Base-by-base conservation (phyloP, 2,113 vertebrate genomes). In the Macroglossus sobrinus region DNA sequence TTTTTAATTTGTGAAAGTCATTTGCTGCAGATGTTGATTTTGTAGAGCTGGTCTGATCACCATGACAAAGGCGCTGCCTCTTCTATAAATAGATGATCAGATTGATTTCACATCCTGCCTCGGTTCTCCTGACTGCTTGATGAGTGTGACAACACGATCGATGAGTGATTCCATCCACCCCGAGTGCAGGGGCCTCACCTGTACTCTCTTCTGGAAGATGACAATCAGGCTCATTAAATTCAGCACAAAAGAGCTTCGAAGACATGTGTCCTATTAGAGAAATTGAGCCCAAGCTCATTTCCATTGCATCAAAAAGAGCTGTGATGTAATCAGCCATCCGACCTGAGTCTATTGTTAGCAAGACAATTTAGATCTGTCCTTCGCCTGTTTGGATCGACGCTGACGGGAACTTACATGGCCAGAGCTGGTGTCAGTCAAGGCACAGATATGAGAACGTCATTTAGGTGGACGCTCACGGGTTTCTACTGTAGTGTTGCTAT, bases 141-240 rank as follows among this genome's bases (percentile, higher is more conserved):
- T 72, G 97, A 97, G 78, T 15, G 43, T 97, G 97, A 98, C 96
- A 97, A 90, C 53, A 71, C 61, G 91, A 98, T 98, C 89, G 1
- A 98, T 98, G 98, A 97, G 79, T 28, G 97, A 97, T 96, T 89
- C 95, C 93, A 84, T 97, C 97, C 97, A 96, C 82, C 84, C 87
- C 81, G 93, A 76, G 79, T 93, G 80, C 96, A 97, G 97, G 94
- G 97, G 96, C 68, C 92, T 97, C 96, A 93, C 96, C 91, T 92
- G 69, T 66, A 89, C 71, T 95, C 69, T 84, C 92, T 94, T 94
- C 97, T 97, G 95, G 95, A 98, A 98, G 97, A 98, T 97, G 98
- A 98, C 97, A 98, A 97, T 97, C 98, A 95, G 76, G 69, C 93
- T 98, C 95, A 97, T 98, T 98, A 98, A 97, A 98, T 66, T 79